Evolutionary conservation across 2,797 vertebrate genomes (phyloP), one percentile per base, ranked within the genome.

Genomic region (Falco concolor): DNA sequence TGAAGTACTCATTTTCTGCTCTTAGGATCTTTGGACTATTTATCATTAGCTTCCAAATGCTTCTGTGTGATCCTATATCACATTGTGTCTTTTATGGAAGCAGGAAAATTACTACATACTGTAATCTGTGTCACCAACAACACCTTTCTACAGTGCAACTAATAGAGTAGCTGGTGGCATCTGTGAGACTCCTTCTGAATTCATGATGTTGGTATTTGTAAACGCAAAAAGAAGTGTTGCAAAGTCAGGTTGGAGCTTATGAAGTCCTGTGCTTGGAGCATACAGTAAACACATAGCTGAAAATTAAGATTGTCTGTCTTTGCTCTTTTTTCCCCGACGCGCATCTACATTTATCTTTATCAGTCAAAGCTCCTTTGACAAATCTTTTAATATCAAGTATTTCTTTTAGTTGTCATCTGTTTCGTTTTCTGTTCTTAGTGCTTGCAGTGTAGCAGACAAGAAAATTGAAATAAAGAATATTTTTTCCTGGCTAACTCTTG

Each of bases 241-340:
- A 15, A 54, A 76, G 44, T 70, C 67, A 72, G 24, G 12, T 28
- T 57, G 80, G 40, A 79, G 49, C 17, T 82, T 30, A 9, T 32
- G 18, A 69, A 64, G 16, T 28, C 75, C 44, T 50, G 14, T 64
- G 53, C 72, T 85, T 79, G 49, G 40, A 88, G 21, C 22, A 13
- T 52, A 27, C 24, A 81, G 28, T 30, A 81, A 94, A 64, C 14
- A n/a, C 1, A 0, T 3, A 67, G 30, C 32, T 93, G 57, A 80
- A 74, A 60, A 67, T 12, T 84, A 28, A 63, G 40, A 9, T 76
- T 59, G 5, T 75, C 69, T 74, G 0, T 49, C 56, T 87, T 77
- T 64, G 13, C 25, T 81, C 21, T 50, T 54, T 80, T 72, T 28
- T 27, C 0, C 3, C 12, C 9, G 8, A 3, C 0, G 0, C 65